Conservation (phyloP, 2,888 invertebrate species). For the Trissoscelio sp. region DNA sequence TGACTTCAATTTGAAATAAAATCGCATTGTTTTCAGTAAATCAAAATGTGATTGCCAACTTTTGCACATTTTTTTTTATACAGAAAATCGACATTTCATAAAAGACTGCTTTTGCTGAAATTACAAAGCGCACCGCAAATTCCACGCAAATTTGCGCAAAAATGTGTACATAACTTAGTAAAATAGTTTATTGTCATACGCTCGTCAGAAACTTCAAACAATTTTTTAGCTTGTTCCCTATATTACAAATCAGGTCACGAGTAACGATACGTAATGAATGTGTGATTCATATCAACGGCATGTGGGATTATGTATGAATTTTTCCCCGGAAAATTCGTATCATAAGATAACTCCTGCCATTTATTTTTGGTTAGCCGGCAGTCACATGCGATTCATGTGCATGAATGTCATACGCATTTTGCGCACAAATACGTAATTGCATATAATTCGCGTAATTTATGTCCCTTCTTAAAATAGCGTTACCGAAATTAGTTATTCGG, state of each 20-base stretch:
- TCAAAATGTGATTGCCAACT: background rate
- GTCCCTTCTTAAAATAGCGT: conserved; percentile 15
- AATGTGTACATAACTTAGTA: background rate
- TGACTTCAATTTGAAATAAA: background rate
- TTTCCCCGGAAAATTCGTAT: conserved; percentile 38
- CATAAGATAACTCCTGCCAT: conserved; percentile 23
- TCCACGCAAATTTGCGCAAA: background rate
- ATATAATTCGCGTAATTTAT: conserved; percentile 36
- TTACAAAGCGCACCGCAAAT: background rate
- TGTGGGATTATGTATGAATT: conserved; percentile 30
- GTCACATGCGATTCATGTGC: conserved; percentile 19
- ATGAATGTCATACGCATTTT: conserved; percentile 17
- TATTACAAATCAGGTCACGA: conserved; percentile 44
- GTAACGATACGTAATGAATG: conserved; percentile 34
- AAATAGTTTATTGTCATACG: conserved; percentile 7
- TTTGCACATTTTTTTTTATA: background rate
- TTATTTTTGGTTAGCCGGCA: conserved; percentile 42
- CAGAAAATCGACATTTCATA: background rate
- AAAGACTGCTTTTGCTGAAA: background rate
- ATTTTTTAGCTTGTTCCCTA: conserved; percentile 4
- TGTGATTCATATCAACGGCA: conserved; percentile 46
- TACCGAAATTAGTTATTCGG: conserved; percentile 3
- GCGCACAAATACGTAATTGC: conserved; percentile 26
- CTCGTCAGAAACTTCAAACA: conserved; percentile 25
- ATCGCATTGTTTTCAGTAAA: background rate